phyloP scores from a whole-genome alignment of 1,140 invertebrate species.

The Diabrotica virgifera region DNA sequence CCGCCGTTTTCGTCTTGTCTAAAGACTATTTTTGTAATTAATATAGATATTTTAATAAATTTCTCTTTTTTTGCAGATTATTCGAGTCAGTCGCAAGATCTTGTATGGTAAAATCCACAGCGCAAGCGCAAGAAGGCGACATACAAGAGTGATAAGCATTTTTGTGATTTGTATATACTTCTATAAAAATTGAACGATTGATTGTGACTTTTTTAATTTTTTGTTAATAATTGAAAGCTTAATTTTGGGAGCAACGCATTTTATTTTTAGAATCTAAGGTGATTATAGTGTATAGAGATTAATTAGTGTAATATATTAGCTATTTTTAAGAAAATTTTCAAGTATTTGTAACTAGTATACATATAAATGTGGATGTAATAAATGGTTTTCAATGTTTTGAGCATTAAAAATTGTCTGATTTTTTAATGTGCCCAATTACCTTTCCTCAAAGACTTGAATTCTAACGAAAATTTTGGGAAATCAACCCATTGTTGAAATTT shows the following conservation, averaged over 20 bases:
- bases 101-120: slow-evolving; percentile 79
- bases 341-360: slow-evolving; percentile 47
- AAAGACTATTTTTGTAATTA: neutral
- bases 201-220: slow-evolving; percentile 33
- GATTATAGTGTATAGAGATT: slow-evolving; percentile 28
- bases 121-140: slow-evolving; percentile 56
- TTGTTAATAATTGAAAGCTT: slow-evolving; percentile 22
- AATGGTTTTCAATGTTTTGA: slow-evolving; percentile 44
- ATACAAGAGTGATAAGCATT: slow-evolving; percentile 56
- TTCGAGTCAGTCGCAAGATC: slow-evolving; percentile 93
- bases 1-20: too few species aligned
- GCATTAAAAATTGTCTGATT: neutral
- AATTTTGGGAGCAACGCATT: slow-evolving; percentile 27
- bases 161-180: slow-evolving; percentile 39
- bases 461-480: too few species aligned
- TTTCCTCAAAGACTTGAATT: too few species aligned
- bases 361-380: slow-evolving; percentile 42
- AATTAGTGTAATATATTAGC: slow-evolving; percentile 43
- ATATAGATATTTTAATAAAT: neutral
- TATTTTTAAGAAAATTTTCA: slow-evolving; percentile 47
- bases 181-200: slow-evolving; percentile 29
- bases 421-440: neutral
- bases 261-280: slow-evolving; percentile 25
- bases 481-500: too few species aligned
- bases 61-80: slow-evolving; percentile 57